A percentile compares a stretch with the other conserved stretches of the same genome.
phyloP scores from a whole-genome alignment of 2,888 invertebrate species.

The Drosophila basisetae region DNA sequence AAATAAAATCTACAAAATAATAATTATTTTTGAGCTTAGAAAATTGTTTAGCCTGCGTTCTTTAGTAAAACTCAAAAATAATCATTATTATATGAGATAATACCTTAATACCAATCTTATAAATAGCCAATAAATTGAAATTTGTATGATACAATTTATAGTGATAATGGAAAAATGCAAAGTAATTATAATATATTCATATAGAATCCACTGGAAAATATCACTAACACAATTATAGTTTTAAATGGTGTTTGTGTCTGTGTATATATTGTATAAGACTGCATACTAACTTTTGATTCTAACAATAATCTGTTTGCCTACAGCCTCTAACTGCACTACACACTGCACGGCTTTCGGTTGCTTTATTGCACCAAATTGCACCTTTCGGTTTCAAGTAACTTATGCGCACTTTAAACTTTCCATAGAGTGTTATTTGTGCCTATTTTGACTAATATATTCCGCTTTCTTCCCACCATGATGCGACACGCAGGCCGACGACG shows the following conservation, averaged over 20 bases:
- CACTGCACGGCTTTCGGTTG: slow-evolving; percentile 63
- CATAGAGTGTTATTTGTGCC: background rate
- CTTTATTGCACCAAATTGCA: slow-evolving; percentile 58
- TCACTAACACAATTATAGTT: slow-evolving; percentile 14
- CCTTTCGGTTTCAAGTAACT: slow-evolving; percentile 63
- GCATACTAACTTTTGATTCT: slow-evolving; percentile 83
- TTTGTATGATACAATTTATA: background rate
- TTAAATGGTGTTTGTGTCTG: slow-evolving; percentile 59
- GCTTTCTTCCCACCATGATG: background rate
- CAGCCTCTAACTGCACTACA: slow-evolving; percentile 69
- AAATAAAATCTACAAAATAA: background rate
- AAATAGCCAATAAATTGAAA: background rate
- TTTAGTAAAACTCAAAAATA: background rate
- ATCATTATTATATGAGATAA: background rate
- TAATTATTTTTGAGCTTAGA: background rate
- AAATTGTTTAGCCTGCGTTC: background rate
- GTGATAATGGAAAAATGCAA: background rate
- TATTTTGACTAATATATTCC: slow-evolving; percentile 10
- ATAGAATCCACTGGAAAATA: slow-evolving; percentile 25
- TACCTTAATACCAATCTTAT: background rate
- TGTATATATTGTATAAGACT: slow-evolving; percentile 49
- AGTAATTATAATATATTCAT: background rate
- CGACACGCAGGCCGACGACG: slow-evolving; percentile 88
- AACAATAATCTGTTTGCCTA: slow-evolving; percentile 62
- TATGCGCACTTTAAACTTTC: slow-evolving; percentile 39